These are phyloP conservation scores for Brotogeris chrysoptera DNA, from an alignment of 2,797 vertebrate genomes.

Conservation along the genomic window DNA sequence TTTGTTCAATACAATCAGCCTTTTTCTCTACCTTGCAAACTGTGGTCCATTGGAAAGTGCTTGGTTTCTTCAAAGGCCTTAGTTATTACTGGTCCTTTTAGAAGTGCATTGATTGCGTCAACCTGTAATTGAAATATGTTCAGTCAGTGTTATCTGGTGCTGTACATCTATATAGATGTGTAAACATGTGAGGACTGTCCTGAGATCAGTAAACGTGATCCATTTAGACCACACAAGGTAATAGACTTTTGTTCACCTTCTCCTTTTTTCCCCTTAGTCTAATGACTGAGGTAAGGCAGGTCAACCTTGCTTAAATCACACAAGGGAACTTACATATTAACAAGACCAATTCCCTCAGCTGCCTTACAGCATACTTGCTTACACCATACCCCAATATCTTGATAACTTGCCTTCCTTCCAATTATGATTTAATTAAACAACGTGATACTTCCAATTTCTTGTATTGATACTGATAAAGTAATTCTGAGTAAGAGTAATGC, in stretches of 20 bases:
- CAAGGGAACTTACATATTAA: not conserved
- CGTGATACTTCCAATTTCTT: not conserved
- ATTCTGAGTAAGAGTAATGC: not conserved
- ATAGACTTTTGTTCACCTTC: not conserved
- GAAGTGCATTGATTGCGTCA: conserved; percentile 92
- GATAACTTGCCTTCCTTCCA: not conserved
- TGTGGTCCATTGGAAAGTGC: conserved; percentile 94
- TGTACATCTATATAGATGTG: not conserved
- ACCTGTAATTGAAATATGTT: conserved; percentile 78
- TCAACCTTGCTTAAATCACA: not conserved
- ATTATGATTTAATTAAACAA: not conserved
- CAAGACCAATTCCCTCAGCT: not conserved
- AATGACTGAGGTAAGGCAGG: not conserved
- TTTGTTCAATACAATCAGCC: not conserved
- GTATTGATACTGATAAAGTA: not conserved
- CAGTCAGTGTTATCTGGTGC: not conserved
- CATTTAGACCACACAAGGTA: not conserved
- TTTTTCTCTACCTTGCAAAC: conserved; percentile 85
- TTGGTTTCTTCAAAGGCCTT: conserved; percentile 96
- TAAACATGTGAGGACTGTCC: not conserved
- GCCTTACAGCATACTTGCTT: not conserved
- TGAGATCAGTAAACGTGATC: not conserved
- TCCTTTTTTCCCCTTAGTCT: not conserved
- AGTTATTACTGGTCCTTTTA: conserved; percentile 91
- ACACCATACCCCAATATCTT: not conserved